Evolutionary conservation across 2,797 vertebrate species (phyloP).

Genomic region (Semotilus atromaculatus): DNA sequence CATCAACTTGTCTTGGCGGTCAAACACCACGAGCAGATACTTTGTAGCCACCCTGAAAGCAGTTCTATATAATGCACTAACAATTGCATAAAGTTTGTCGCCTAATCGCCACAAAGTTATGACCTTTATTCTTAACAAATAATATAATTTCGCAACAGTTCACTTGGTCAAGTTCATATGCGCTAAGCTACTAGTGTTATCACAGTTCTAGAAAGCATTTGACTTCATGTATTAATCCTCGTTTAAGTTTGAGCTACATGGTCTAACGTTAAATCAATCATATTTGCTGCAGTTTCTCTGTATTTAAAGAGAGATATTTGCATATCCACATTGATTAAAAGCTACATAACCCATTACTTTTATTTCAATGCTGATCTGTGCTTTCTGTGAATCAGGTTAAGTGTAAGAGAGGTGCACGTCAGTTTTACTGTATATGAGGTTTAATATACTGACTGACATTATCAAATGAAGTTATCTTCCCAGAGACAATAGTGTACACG

Average conservation of each 20-base stretch:
- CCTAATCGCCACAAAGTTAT: neutral
- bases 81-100: neutral
- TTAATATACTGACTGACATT: neutral
- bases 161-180: neutral
- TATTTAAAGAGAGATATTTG: neutral
- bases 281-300: neutral
- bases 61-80: neutral
- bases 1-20: constrained; percentile 43
- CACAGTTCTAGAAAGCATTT: neutral
- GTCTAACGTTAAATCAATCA: neutral
- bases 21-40: constrained; percentile 1
- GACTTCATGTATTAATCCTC: neutral
- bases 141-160: neutral
- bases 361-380: neutral
- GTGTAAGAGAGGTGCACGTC: neutral
- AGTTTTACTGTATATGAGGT: neutral
- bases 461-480: neutral
- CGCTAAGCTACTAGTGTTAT: neutral
- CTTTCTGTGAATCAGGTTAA: neutral
- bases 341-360: neutral
- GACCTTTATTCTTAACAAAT: neutral
- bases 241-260: neutral
- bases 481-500: neutral
- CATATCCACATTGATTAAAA: neutral
- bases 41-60: neutral